Percentiles rank a stretch among this genome's conserved stretches.
Conservation (phyloP, 2,888 invertebrate genomes). For the Limnephilus lunatus region DNA sequence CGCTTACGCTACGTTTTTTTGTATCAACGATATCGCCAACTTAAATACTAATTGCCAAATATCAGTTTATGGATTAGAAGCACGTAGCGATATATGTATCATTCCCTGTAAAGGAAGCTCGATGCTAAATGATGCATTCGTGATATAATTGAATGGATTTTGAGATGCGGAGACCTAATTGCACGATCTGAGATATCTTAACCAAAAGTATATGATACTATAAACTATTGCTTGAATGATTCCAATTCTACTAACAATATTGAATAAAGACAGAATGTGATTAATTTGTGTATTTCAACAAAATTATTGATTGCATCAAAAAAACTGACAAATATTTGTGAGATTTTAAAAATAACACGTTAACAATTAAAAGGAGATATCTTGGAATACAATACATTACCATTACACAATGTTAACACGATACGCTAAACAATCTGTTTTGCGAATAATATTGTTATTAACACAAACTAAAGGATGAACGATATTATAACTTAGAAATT, state of each 20-base stretch:
- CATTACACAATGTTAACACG: not conserved
- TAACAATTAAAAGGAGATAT: not conserved
- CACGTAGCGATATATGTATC: not conserved
- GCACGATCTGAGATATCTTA: not conserved
- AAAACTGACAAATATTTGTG: not conserved
- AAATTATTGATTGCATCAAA: not conserved
- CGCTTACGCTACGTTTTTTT: not conserved
- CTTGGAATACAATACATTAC: not conserved
- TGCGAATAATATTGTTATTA: slow-evolving; percentile 2
- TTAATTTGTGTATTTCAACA: not conserved
- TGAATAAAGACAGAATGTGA: not conserved
- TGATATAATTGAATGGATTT: not conserved
- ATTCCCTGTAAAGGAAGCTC: not conserved
- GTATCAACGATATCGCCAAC: not conserved
- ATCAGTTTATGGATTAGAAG: not conserved
- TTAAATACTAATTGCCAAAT: not conserved
- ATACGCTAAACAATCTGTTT: not conserved
- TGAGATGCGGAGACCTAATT: not conserved
- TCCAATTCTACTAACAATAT: not conserved
- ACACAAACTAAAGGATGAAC: slow-evolving; percentile 12
- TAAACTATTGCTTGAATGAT: not conserved
- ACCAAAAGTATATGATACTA: not conserved
- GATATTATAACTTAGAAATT: slow-evolving; percentile 26
- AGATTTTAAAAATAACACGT: not conserved
- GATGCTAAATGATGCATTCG: not conserved